Evolutionary conservation across 2,888 invertebrate genomes (phyloP).

Genomic region (Coecobrya sp.): DNA sequence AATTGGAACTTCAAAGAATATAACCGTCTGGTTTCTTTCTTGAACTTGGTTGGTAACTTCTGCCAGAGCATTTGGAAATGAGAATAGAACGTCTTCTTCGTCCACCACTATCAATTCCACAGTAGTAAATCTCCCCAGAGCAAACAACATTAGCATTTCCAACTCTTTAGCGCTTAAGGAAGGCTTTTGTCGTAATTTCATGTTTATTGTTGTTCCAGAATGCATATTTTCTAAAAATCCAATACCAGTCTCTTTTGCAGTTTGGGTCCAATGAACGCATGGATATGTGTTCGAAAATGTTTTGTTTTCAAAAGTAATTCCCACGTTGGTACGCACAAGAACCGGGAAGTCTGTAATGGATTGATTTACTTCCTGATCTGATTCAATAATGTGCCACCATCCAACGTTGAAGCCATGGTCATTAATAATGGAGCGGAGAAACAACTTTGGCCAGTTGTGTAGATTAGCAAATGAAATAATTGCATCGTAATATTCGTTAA

Average conservation of each 20-base stretch:
- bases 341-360: not conserved
- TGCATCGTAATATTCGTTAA: not conserved
- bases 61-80: too few relatives aligned
- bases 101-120: not conserved
- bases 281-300: not conserved
- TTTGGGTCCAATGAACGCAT: not conserved
- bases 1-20: too few relatives aligned
- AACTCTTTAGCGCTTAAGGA: not conserved
- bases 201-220: not conserved
- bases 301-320: not conserved
- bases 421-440: not conserved
- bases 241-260: not conserved
- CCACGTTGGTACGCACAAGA: not conserved
- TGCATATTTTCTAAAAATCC: not conserved
- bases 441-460: not conserved
- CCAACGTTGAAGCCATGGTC: not conserved
- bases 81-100: not conserved
- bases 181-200: not conserved
- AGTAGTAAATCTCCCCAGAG: not conserved
- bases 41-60: not conserved
- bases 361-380: not conserved
- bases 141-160: not conserved
- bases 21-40: not conserved
- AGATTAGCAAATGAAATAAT: not conserved
- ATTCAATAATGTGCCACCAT: not conserved